These are phyloP conservation scores for Gadus macrocephalus DNA, from an alignment of 2,113 vertebrate species.

Conservation along the genomic window DNA sequence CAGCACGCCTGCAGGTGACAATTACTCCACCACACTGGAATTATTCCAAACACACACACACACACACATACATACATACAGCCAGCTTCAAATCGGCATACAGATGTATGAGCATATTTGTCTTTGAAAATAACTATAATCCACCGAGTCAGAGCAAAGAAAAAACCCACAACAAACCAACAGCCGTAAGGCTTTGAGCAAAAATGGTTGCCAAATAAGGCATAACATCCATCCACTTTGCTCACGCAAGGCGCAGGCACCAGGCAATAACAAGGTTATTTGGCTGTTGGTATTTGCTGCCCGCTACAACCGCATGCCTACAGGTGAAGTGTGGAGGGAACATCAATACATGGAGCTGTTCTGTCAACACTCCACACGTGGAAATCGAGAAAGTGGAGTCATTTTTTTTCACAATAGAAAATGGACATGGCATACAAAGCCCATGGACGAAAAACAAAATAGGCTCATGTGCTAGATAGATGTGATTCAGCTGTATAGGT, in stretches of 20 bases:
- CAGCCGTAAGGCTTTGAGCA: constrained; percentile 50
- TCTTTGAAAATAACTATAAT: constrained; percentile 39
- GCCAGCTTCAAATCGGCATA: constrained; percentile 2
- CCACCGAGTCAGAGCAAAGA: constrained; percentile 23
- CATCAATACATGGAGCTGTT: constrained; percentile 57
- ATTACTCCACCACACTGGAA: constrained; percentile 20
- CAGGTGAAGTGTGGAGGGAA: constrained; percentile 55
- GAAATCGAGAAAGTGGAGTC: constrained; percentile 53
- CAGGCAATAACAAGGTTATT: constrained; percentile 65
- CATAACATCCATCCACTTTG: constrained; percentile 60
- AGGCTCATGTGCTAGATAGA: constrained; percentile 11
- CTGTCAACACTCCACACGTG: constrained; percentile 56
- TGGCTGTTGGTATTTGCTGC: constrained; percentile 60
- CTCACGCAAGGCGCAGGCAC: constrained; percentile 48
- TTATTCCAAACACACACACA: neutral
- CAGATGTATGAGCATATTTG: neutral
- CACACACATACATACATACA: constrained; percentile 13
- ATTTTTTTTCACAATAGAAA: constrained; percentile 57
- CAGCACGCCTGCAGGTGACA: constrained; percentile 30
- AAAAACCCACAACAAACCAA: constrained; percentile 41
- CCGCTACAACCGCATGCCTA: constrained; percentile 49
- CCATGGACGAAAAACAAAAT: constrained; percentile 41
- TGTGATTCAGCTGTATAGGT: no score
- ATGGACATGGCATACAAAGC: constrained; percentile 48
- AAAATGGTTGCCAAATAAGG: constrained; percentile 59